Base-by-base conservation (phyloP, 2,888 invertebrate genomes). In the Zygaena filipendulae region DNA sequence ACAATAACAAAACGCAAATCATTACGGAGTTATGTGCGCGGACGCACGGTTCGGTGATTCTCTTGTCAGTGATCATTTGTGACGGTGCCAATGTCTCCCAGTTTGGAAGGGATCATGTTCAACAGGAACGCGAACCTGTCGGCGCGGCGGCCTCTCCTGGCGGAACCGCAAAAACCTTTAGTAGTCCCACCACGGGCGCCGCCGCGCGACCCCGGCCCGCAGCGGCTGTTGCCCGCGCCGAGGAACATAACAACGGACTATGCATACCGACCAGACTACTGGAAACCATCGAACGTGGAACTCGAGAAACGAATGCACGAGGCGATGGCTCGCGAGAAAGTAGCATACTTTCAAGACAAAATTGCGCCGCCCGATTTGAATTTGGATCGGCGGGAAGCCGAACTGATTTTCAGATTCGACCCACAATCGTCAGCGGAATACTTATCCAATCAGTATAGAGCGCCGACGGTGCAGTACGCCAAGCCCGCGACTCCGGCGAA, bases 21-120 rank as follows among this genome's bases (percentile, higher is more conserved):
- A 45, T 45, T 38, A 38, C 36, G 57, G 52, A 71, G 75, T 72
- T 51, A 77, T 79, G 77, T 69, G 63, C 70, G 64, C 68, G 52
- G 57, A 64, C 63, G 66, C 66, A 72, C 61, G 54, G 54, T 49
- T 52, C 52, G 51, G 52, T 61, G 57, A 55, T 41, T 48, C 38
- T 42, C 45, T 49, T 48, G 36, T 49, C 44, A 49, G 58, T 43
- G 47, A 45, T 45, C 43, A 48, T 33, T 67, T 49, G 63, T 75
- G 70, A 75, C 72, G 58, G 71, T 59, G 59, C 74, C 54, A 68
- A 79, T 79, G 79, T 75, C 79, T 66, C 79, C 77, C 47, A 79
- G 77, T 38, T 55, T 79, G 47, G 79, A 79, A 58, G 77, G 69
- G 48, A 71, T 68, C 57, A 79, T 79, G 79, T 79, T 79, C 52